Base-by-base conservation (phyloP, 2,113 vertebrate species). In the Thunnus thynnus region DNA sequence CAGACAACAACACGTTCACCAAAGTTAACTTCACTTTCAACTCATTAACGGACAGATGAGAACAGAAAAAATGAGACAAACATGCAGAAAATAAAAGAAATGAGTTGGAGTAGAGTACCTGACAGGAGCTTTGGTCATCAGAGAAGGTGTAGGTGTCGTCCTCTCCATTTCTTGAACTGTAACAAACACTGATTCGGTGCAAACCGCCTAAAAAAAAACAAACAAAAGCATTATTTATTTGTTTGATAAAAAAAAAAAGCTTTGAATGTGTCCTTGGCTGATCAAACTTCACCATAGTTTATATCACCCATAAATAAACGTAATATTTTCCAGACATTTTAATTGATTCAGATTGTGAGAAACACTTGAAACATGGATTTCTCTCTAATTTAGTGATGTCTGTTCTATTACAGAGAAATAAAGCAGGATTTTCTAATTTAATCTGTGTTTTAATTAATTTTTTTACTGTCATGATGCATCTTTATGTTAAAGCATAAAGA, bases 61-160 rank as follows among this genome's bases (percentile, higher is more conserved):
- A 41, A 0, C 9, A 14, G 10, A 13, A 1, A 2, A 0, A 17
- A n/a, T 1, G 2, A 0, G 6, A 48, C 1, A 0, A 36, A 36
- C 5, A 36, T 36, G 32, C 5, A 36, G 7, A 8, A 36, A 41
- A 41, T 8, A 3, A 5, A 14, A 54, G 14, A 30, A 5, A 13
- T 16, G 11, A 14, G 3, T 3, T 1, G 7, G 1, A 17, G 2
- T 2, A 0, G 18, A 17, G 20, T 90, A 99, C 98, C 96, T 96
- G 97, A 85, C 95, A 96, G 52, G 94, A 95, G 93, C 99, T 98
- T 47, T 98, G 97, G 92, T 99, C 98, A 83, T 98, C 97, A 32
- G 97, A 98, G 94, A 97, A 98, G 88, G 96, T 94, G 72, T 92
- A 96, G 6, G 96, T 76, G 63, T 97, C 97, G 55, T 97, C 96